Evolutionary conservation across 2,888 invertebrate genomes (phyloP).

Genomic region (Omphaloscelis lunosa): DNA sequence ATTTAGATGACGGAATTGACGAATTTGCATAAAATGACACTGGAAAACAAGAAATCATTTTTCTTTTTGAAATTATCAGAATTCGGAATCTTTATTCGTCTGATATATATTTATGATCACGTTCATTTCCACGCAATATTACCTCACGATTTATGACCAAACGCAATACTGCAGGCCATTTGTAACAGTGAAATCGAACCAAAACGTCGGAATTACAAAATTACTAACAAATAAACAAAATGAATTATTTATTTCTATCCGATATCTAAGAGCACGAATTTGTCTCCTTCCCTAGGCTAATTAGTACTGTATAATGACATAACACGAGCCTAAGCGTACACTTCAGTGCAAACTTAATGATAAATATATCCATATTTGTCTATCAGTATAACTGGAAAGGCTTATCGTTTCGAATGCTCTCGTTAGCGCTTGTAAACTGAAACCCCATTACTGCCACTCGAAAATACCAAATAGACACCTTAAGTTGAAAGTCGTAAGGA

Average conservation of each 20-base stretch:
- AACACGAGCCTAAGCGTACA: conserved; percentile 76
- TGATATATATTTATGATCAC: conserved; percentile 34
- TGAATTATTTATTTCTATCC: conserved; percentile 68
- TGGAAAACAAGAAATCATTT: neutral
- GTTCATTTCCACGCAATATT: conserved; percentile 1
- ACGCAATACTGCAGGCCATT: conserved; percentile 32
- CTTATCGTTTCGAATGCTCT: conserved; percentile 86
- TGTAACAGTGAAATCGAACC: conserved; percentile 46
- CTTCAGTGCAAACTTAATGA: conserved; percentile 86
- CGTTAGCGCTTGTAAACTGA: conserved; percentile 88
- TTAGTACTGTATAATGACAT: conserved; percentile 83
- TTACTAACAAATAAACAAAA: conserved; percentile 61
- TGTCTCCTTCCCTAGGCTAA: conserved; percentile 80
- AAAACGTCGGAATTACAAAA: conserved; percentile 60
- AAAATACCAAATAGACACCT: conserved; percentile 74
- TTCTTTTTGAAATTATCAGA: neutral
- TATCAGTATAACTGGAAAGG: conserved; percentile 87
- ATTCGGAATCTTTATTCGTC: conserved; percentile 10
- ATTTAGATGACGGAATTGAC: neutral
- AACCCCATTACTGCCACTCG: conserved; percentile 81
- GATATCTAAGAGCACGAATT: conserved; percentile 74
- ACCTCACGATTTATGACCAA: conserved; percentile 38
- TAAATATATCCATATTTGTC: conserved; percentile 90
- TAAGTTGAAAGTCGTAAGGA: conserved; percentile 71
- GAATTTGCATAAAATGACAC: neutral